Conservation (phyloP, 2,888 invertebrate genomes). For the Melieria omissa region DNA sequence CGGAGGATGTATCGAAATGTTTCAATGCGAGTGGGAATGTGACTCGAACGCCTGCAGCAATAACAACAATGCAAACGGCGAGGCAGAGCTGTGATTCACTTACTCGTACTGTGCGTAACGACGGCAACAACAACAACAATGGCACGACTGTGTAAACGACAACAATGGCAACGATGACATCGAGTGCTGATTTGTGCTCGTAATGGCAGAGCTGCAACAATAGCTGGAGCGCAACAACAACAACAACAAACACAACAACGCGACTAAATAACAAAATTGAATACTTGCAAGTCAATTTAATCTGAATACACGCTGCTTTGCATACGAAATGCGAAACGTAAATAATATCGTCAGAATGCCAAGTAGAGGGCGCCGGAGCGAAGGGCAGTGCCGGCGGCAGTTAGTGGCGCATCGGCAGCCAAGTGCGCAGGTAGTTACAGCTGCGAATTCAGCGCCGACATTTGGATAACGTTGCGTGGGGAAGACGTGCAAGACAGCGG, state of each 20-base stretch:
- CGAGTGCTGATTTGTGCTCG: too few species aligned
- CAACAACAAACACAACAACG: conserved; percentile 24
- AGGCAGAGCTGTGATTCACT: too few species aligned
- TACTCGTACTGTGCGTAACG: too few species aligned
- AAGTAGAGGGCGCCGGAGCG: conserved; percentile 4
- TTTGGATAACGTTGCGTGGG: neutral
- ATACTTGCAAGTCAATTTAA: conserved; percentile 43
- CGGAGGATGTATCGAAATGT: too few species aligned
- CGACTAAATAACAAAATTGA: conserved; percentile 33
- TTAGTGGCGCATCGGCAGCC: neutral
- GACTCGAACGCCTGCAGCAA: too few species aligned
- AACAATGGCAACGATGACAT: conserved; percentile 9
- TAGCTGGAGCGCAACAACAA: neutral
- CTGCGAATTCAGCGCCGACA: neutral
- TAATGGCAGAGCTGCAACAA: neutral
- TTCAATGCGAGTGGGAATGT: too few species aligned
- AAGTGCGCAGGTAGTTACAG: neutral
- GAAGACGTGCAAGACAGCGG: too few species aligned
- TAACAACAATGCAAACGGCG: too few species aligned
- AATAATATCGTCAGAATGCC: conserved; percentile 39
- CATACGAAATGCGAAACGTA: conserved; percentile 41
- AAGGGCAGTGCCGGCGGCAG: neutral
- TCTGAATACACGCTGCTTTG: conserved; percentile 39
- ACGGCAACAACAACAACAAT: too few species aligned
- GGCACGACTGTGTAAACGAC: conserved; percentile 1